Evolutionary conservation across 1,140 invertebrate genomes (phyloP).

Genomic region (Latrodectus geometricus): DNA sequence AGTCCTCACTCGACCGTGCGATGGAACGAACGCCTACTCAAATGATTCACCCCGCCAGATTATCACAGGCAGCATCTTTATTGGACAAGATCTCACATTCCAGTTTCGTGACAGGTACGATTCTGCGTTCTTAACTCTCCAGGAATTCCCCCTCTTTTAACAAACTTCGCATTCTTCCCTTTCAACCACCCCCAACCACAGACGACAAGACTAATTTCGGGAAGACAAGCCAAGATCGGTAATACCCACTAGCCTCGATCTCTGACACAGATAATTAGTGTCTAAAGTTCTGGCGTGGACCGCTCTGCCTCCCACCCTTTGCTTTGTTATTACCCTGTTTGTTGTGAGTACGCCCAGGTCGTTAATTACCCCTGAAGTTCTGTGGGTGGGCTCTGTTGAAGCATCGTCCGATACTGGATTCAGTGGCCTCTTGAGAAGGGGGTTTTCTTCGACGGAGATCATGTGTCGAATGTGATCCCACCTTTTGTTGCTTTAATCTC

Average conservation of each 20-base stretch:
- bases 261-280: constrained; percentile 59
- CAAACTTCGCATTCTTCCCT: background rate
- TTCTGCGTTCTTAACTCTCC: constrained; percentile 39
- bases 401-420: constrained; percentile 45
- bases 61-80: background rate
- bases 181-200: constrained; percentile 6
- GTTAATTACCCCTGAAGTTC: constrained; percentile 40
- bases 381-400: constrained; percentile 28
- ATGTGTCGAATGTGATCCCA: too few species aligned
- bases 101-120: constrained; percentile 27
- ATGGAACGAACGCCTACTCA: background rate
- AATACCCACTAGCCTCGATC: constrained; percentile 30
- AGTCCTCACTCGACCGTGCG: background rate
- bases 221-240: constrained; percentile 6
- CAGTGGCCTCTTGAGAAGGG: constrained; percentile 16
- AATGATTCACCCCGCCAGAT: constrained; percentile 13
- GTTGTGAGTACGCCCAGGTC: constrained; percentile 34
- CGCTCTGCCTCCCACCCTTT: background rate
- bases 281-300: constrained; percentile 25
- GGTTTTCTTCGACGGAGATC: constrained; percentile 16
- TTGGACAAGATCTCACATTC: background rate
- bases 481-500: too few species aligned
- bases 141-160: constrained; percentile 3
- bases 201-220: constrained; percentile 27
- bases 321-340: constrained; percentile 57